Evolutionary conservation across 2,888 invertebrate species (phyloP), one percentile per base, ranked within the genome.

Genomic region (Lucinisca nassula): DNA sequence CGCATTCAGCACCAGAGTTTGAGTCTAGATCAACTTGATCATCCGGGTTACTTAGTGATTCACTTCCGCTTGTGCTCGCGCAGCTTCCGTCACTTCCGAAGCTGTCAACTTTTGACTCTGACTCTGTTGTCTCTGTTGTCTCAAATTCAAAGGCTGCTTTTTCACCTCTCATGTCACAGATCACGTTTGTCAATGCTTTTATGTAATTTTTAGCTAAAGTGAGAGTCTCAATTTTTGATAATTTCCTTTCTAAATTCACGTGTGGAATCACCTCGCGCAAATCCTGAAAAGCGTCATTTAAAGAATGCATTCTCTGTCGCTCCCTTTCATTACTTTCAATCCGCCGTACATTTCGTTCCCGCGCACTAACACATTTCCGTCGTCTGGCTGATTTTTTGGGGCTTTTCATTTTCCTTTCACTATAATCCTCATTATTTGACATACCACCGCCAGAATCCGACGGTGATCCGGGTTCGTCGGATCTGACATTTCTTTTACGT

Each of bases 261-360:
- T 98, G 98, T 0, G 98, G 98, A 92, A 98, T 98, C 1, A 98
- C 98, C 95, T 98, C 97, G 40, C 98, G 97, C 77, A 98, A 97
- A 94, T 98, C 98, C 97, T 98, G 98, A 96, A 98, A 98, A 24
- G 98, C 98, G 95, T 98, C 98, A 96, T 98, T 98, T 83, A 98
- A 97, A 79, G 98, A 98, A 96, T 98, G 98, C 98, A 98, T 98
- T 93, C 98, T 97, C 98, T 98, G 98, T 84, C 98, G 97, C 96
- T 98, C 98, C 79, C 98, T 97, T 96, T 98, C 98, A 96, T 98
- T 98, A 96, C 98, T 98, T 96, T 98, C 98, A 78, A 98, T 97
- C 83, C 98, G 97, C 76, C 98, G 97, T 85, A 98, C 97, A 96
- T 98, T 98, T 89, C 98, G 97, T 95, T 98, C 98, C 82, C 98